Percentiles rank a stretch among this genome's conserved stretches.
Evolutionary conservation across 2,113 vertebrate species (phyloP).

Genomic region (Phrynocephalus versicolor): DNA sequence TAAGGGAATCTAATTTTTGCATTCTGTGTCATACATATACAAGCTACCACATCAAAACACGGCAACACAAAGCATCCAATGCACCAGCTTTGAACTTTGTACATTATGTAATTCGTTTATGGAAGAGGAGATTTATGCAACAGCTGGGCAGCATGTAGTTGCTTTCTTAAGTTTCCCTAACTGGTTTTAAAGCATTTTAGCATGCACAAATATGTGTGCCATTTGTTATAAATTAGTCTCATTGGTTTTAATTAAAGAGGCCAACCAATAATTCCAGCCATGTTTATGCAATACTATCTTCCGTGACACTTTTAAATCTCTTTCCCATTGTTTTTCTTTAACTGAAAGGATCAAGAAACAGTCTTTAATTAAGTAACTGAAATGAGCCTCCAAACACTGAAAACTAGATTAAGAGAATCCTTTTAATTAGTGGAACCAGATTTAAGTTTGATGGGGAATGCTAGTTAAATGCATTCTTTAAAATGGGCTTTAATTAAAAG

Average conservation of each 20-base stretch:
- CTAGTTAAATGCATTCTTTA: slow-evolving; percentile 56
- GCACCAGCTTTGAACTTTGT: rapidly evolving
- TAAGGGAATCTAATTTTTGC: neutral
- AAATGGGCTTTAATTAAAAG: slow-evolving; percentile 65
- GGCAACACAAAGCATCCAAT: neutral
- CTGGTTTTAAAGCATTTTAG: slow-evolving; percentile 37
- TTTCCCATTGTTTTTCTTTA: slow-evolving; percentile 55
- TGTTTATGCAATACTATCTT: slow-evolving; percentile 33
- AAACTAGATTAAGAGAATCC: slow-evolving; percentile 71
- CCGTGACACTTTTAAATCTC: slow-evolving; percentile 50
- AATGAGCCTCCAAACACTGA: slow-evolving; percentile 58
- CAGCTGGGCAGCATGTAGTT: neutral
- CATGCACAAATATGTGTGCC: neutral
- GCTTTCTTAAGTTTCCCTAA: slow-evolving; percentile 26
- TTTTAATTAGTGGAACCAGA: slow-evolving; percentile 74
- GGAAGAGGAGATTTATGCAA: neutral
- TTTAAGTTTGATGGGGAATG: slow-evolving; percentile 70
- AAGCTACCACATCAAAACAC: slow-evolving; percentile 1
- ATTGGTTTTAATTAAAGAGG: slow-evolving; percentile 40
- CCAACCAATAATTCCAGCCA: slow-evolving; percentile 54
- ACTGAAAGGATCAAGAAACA: slow-evolving; percentile 63
- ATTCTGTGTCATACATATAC: rapidly evolving
- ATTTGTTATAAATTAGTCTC: slow-evolving; percentile 53
- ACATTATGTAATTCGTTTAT: neutral
- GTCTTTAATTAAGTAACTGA: slow-evolving; percentile 73